These are phyloP conservation scores for Muraenolepis orangiensis DNA, from an alignment of 2,797 vertebrate genomes.

Conservation along the genomic window DNA sequence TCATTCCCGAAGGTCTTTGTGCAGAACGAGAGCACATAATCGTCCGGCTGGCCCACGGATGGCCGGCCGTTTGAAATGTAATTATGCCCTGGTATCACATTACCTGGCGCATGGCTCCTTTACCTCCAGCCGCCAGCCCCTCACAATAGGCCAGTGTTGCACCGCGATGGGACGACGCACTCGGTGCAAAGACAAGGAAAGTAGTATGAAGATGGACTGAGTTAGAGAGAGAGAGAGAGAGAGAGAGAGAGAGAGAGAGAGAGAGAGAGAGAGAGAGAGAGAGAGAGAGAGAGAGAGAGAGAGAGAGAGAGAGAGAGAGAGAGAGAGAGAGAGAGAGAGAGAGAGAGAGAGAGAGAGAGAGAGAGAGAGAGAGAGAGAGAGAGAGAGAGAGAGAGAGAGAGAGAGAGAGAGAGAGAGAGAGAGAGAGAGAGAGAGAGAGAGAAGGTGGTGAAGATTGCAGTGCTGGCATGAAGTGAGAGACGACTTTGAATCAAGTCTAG, in stretches of 20 bases:
- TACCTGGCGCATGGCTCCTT: constrained; percentile 40
- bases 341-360: constrained; percentile 7
- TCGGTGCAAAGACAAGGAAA: constrained; percentile 14
- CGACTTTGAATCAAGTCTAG: constrained; percentile 38
- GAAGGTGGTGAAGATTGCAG: background rate
- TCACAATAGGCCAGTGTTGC: constrained; percentile 38
- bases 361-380: constrained; percentile 10
- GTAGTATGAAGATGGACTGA: constrained; percentile 5
- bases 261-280: constrained; percentile 16
- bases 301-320: constrained; percentile 13
- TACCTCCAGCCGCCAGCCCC: constrained; percentile 32
- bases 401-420: constrained; percentile 11
- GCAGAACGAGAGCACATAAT: constrained; percentile 34
- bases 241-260: constrained; percentile 5
- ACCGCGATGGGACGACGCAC: constrained; percentile 11
- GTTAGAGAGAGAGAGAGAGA: constrained; percentile 10
- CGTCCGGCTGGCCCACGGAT: constrained; percentile 38
- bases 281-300: constrained; percentile 5
- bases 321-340: constrained; percentile 4
- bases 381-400: constrained; percentile 10
- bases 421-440: constrained; percentile 9
- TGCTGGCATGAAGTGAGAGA: constrained; percentile 4
- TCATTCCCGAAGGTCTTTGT: constrained; percentile 42
- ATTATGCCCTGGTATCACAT: constrained; percentile 56
- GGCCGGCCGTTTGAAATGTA: constrained; percentile 48